phyloP scores from a whole-genome alignment of 2,797 vertebrate genomes.

The Leptodactylus fallax region DNA sequence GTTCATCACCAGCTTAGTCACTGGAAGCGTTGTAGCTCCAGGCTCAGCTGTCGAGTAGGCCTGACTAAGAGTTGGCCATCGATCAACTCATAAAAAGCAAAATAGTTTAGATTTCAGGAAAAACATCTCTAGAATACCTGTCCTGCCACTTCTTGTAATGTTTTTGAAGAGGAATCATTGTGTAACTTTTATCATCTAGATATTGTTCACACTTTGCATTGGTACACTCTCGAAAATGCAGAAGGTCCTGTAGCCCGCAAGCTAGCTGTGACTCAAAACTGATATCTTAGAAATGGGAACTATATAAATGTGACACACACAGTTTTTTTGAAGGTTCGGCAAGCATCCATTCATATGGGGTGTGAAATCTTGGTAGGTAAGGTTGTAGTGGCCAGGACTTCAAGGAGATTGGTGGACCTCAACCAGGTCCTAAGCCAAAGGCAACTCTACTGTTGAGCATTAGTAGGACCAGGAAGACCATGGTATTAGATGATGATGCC shows the following conservation, averaged over 20 bases:
- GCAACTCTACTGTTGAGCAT: too few species aligned
- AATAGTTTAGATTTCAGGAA: neutral
- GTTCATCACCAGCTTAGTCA: conserved; percentile 28
- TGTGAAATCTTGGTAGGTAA: neutral
- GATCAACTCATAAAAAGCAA: neutral
- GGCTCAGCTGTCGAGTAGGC: conserved; percentile 21
- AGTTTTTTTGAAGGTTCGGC: neutral
- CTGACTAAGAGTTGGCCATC: neutral
- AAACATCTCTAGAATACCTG: neutral
- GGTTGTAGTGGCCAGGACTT: neutral
- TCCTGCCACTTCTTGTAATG: neutral
- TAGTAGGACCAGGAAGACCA: too few species aligned
- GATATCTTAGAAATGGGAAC: too few species aligned
- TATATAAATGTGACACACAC: neutral
- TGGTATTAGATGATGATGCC: too few species aligned
- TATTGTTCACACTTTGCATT: neutral
- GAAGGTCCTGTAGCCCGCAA: too few species aligned
- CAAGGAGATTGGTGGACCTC: too few species aligned
- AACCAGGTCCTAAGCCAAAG: too few species aligned
- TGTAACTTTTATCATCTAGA: neutral
- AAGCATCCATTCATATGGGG: neutral
- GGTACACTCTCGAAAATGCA: neutral
- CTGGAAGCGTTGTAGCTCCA: neutral
- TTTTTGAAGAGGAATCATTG: neutral
- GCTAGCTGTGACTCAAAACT: neutral